Evolutionary conservation across 2,797 vertebrate species (phyloP).

Genomic region (Phylloscopus collybita): DNA sequence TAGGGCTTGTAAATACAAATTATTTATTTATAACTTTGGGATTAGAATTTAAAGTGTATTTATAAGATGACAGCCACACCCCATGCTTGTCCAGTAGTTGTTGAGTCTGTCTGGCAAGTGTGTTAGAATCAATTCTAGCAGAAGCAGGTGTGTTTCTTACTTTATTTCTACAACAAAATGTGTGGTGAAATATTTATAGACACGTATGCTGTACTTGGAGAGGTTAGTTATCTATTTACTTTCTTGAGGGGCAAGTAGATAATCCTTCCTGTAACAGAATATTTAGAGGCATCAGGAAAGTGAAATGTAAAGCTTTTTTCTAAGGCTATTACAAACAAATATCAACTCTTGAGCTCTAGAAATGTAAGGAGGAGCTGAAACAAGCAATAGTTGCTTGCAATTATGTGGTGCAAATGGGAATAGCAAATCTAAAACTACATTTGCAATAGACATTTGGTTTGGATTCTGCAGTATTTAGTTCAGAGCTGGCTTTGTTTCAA

Average conservation of each 20-base stretch:
- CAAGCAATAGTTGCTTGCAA: neutral
- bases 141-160: neutral
- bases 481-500: neutral
- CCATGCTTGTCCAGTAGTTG: neutral
- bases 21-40: neutral
- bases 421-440: neutral
- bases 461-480: neutral
- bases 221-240: conserved; percentile 1
- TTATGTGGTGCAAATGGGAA: neutral
- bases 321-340: neutral
- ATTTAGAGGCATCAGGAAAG: neutral
- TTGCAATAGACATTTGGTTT: neutral
- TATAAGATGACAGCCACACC: neutral
- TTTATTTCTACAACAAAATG: conserved; percentile 1
- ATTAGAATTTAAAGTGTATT: neutral
- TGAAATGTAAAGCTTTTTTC: neutral
- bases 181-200: neutral
- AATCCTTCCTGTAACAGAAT: neutral
- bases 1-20: neutral
- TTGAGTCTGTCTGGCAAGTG: neutral
- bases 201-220: neutral
- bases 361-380: neutral
- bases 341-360: neutral
- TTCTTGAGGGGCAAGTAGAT: neutral
- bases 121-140: neutral